phyloP scores from a whole-genome alignment of 2,113 vertebrate species.

The Loxodonta africana region DNA sequence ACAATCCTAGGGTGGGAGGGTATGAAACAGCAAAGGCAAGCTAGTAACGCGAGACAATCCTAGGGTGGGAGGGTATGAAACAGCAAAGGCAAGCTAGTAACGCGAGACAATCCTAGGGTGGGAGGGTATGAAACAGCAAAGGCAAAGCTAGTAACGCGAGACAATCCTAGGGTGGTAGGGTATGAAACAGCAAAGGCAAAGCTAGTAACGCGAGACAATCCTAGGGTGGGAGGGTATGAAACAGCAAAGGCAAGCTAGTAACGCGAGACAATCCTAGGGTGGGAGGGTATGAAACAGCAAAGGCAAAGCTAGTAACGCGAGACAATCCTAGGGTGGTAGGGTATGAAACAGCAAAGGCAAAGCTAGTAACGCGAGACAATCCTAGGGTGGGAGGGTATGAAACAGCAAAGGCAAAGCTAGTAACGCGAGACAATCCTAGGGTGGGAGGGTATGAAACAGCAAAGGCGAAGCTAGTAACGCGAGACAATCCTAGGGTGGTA shows the following conservation, averaged over 20 bases:
- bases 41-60: not conserved
- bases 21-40: not conserved
- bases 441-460: not conserved
- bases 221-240: not conserved
- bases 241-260: not conserved
- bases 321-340: not conserved
- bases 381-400: not conserved
- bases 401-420: not conserved
- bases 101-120: not conserved
- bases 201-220: not conserved
- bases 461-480: not conserved
- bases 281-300: not conserved
- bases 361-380: not conserved
- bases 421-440: not conserved
- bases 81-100: not conserved
- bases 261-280: not conserved
- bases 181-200: not conserved
- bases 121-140: not conserved
- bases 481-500: not conserved
- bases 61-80: not conserved
- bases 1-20: not conserved
- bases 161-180: not conserved
- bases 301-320: not conserved
- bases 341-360: not conserved
- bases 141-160: not conserved